Base-by-base conservation (phyloP, 2,888 invertebrate genomes). In the Catonia carolina region DNA sequence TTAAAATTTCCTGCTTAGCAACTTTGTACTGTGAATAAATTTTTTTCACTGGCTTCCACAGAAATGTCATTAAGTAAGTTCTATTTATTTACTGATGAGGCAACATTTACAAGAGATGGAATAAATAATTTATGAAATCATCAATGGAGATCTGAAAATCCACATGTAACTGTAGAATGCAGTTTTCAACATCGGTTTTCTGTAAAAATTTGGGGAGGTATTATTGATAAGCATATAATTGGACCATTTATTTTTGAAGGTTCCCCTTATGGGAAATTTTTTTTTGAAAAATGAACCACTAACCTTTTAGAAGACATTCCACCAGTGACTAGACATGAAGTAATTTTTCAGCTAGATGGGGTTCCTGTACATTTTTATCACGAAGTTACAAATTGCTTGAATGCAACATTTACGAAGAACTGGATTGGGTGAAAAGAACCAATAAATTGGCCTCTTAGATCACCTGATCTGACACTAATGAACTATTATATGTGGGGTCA, bases 201-300 rank as follows among this genome's bases (percentile, higher is more conserved):
- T 12, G 3, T 42, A 6, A 42, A 42, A 20, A 23, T 42, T 42
- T 42, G 42, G 22, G 17, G 42, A 22, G n/a, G 47, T 2, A 47
- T 47, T 47, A 47, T 47, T 47, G 27, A 47, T 47, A 47, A 42
- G 3, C 27, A 47, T 54, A 17, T 35, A 17, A 35, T 35, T 17
- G 50, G 47, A 8, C 48, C 23, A 47, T 47, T 47, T 23, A 27
- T 47, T 47, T 47, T n/a, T n/a, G n/a, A 47, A 23, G n/a, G 8
- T n/a, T 42, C 42, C 18, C 42, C 42, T 42, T 20, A 42, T 20
- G 22, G 42, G 42, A 42, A 42, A 42, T 42, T 18, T 18, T 42
- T 42, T 49, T 49, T 27, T 33, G n/a, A 2, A 49, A 49, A 49
- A 33, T 33, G 18, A 4, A 15, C 22, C 10, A 15, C 50, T 8